phyloP scores from a whole-genome alignment of 2,113 vertebrate genomes.

The Dasyprocta punctata region DNA sequence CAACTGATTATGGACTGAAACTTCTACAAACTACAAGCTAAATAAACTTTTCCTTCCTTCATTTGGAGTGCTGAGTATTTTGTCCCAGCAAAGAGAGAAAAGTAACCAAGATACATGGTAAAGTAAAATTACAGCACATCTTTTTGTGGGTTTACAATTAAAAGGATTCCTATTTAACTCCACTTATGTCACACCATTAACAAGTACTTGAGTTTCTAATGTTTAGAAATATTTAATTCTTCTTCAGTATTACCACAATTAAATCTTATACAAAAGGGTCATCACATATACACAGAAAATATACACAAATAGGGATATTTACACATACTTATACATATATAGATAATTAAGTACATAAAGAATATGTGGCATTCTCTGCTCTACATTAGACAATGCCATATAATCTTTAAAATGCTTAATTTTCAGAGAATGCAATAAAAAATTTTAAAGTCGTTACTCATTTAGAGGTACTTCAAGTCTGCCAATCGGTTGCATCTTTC shows the following conservation, averaged over 20 bases:
- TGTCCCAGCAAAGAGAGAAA: no score
- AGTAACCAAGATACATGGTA: no score
- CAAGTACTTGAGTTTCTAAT: not conserved
- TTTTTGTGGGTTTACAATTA: conserved; percentile 23
- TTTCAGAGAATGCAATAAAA: conserved; percentile 10
- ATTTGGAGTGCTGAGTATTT: no score
- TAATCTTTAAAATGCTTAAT: not conserved
- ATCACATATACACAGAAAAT: not conserved
- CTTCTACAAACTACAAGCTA: no score
- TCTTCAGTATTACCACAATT: not conserved
- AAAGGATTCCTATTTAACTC: not conserved
- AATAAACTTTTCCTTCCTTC: no score
- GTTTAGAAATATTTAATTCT: not conserved
- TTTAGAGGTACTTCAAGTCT: conserved; percentile 35
- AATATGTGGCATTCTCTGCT: not conserved
- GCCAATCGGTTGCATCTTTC: conserved; percentile 7
- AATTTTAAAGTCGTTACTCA: conserved; percentile 3
- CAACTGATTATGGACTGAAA: no score
- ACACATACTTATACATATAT: not conserved
- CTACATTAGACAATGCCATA: not conserved
- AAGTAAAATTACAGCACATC: conserved; percentile 17
- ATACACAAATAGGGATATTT: not conserved
- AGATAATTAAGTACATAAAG: not conserved
- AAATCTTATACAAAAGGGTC: not conserved
- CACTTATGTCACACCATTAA: not conserved